Percentiles rank a stretch among this genome's conserved stretches.
These are phyloP conservation scores for Adelosebastes latens DNA, from an alignment of 2,797 vertebrate genomes.

Conservation along the genomic window DNA sequence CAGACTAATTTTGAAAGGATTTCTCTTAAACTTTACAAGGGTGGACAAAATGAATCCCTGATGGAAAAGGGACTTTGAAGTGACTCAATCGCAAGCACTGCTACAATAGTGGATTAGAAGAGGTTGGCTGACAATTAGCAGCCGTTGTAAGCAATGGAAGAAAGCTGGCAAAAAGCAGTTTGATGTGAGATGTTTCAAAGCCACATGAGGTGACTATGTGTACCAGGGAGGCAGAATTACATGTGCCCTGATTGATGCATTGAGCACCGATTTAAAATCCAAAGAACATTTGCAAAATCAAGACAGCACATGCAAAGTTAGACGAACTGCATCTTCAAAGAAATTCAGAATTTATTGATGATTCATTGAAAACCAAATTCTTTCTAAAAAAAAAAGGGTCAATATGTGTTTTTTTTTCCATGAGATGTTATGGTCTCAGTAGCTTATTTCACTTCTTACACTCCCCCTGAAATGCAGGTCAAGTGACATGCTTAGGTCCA, in stretches of 20 bases:
- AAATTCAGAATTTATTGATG: too few species aligned
- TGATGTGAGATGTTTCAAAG: conserved; percentile 3
- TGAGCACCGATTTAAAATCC: neutral
- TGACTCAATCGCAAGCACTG: neutral
- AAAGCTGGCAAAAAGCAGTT: neutral
- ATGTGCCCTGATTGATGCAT: neutral
- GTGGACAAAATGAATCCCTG: neutral
- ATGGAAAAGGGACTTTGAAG: conserved; percentile 4
- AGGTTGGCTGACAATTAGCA: conserved; percentile 4
- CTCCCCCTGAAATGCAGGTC: neutral
- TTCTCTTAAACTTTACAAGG: conserved; percentile 8
- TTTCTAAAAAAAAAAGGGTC: neutral
- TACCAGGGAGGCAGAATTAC: neutral
- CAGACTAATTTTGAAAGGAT: neutral
- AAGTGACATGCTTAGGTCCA: neutral
- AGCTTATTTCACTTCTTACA: neutral
- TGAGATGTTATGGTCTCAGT: neutral
- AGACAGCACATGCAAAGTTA: neutral
- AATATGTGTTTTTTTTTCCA: neutral
- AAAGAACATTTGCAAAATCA: neutral
- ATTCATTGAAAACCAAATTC: neutral
- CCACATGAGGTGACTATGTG: neutral
- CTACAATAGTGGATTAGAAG: neutral
- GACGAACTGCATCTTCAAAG: neutral
- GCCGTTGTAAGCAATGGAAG: neutral